Evolutionary conservation across 2,797 vertebrate genomes (phyloP).

Genomic region (Takifugu rubripes): DNA sequence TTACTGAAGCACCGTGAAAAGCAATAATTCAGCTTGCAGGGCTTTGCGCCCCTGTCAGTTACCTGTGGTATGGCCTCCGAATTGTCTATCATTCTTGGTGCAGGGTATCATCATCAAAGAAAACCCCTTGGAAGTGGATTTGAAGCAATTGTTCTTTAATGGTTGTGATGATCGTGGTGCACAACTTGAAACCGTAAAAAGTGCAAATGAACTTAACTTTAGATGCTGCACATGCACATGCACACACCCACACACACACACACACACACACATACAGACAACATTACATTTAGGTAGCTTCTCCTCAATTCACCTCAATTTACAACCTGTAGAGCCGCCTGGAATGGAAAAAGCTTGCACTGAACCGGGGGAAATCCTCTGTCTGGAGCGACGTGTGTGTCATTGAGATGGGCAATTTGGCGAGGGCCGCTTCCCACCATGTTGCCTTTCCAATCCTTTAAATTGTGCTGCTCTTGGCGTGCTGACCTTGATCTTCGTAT

Average conservation of each 20-base stretch:
- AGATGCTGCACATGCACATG: slow-evolving; percentile 29
- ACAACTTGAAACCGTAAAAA: no score
- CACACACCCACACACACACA: background rate
- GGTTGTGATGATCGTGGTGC: background rate
- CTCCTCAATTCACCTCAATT: slow-evolving; percentile 45
- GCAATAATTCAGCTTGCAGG: slow-evolving; percentile 20
- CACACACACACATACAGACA: background rate
- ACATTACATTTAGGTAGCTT: slow-evolving; percentile 35
- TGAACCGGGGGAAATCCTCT: slow-evolving; percentile 31
- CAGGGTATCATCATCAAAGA: background rate
- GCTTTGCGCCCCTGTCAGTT: slow-evolving; percentile 21
- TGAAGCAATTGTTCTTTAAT: background rate
- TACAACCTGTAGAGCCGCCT: slow-evolving; percentile 42
- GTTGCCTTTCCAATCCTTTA: slow-evolving; percentile 26
- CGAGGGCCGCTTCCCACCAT: slow-evolving; percentile 11
- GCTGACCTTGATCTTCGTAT: slow-evolving; percentile 43
- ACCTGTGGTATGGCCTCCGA: slow-evolving; percentile 5
- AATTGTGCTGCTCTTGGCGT: slow-evolving; percentile 7
- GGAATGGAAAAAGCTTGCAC: slow-evolving; percentile 37
- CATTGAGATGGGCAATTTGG: slow-evolving; percentile 35
- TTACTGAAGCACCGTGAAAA: slow-evolving; percentile 30
- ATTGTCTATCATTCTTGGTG: background rate
- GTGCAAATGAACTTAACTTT: slow-evolving; percentile 25
- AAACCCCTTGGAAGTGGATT: slow-evolving; percentile 7
- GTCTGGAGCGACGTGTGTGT: slow-evolving; percentile 33